These are phyloP conservation scores for Caenorhabditis elegans DNA, from an alignment of 1,140 invertebrate genomes.

Conservation along the genomic window DNA sequence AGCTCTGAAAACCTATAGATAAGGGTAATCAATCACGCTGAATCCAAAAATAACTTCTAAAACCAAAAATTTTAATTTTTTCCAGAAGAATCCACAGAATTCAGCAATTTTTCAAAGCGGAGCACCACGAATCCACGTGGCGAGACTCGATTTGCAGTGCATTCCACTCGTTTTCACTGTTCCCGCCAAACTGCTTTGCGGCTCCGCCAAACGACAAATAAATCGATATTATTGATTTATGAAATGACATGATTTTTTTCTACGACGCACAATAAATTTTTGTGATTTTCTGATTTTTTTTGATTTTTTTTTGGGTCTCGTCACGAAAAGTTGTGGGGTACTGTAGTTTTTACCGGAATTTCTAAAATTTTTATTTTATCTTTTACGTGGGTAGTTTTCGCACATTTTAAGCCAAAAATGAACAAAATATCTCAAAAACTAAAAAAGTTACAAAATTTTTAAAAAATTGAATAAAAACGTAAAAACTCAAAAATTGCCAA, in stretches of 20 bases:
- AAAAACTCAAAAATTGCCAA: no score
- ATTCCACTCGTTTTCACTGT: neutral
- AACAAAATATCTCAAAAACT: no score
- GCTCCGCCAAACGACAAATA: no score
- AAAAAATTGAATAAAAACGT: no score
- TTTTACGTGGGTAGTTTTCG: no score
- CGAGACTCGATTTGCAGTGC: neutral
- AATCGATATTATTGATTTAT: no score
- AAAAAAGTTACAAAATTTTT: no score
- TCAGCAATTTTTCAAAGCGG: neutral
- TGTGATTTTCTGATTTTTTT: neutral
- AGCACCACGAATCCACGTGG: neutral
- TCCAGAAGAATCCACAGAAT: constrained; percentile 7
- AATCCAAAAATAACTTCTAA: no score
- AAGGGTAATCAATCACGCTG: neutral
- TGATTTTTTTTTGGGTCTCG: neutral
- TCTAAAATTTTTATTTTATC: neutral
- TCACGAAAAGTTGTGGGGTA: no score
- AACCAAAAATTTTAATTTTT: neutral
- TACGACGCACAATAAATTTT: constrained; percentile 17
- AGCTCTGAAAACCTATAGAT: no score
- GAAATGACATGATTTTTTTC: neutral
- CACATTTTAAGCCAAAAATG: no score
- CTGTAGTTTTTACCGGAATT: neutral
- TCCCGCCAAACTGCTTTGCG: neutral